Base-by-base conservation (phyloP, 2,113 vertebrate species). In the Thermophis baileyi region DNA sequence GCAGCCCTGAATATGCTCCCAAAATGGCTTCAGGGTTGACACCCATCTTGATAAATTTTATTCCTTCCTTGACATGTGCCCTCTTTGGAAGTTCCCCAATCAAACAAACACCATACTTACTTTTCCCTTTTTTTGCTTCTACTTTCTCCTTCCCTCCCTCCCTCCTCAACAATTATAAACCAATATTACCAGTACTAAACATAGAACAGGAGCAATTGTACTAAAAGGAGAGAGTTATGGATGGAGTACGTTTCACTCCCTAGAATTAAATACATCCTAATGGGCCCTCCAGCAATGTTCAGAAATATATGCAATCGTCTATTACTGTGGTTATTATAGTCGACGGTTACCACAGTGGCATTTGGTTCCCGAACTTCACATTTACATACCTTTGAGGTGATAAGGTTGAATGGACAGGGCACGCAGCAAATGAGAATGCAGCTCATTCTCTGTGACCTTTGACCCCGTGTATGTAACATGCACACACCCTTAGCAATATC, bases 401-500 rank as follows among this genome's bases (percentile, higher is more conserved):
- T 7, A 24, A 86, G 53, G 81, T 11, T 57, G 54, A 16, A 81
- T 9, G 7, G 63, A 46, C n/a, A 44, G 22, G 14, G 14, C 30
- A 24, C 12, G 46, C 18, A 47, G 54, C 40, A 92, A 85, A 86
- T 46, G 8, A n/a, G 40, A 44, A 6, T 27, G n/a, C 44, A 30
- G 53, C 44, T 93, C 57, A 63, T 93, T 50, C 74, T 87, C 44
- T 2, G 8, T 51, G 74, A 86, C 74, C 81, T 87, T 86, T 90
- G 88, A 60, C 85, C 88, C 85, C 90, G 44, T 91, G 88, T 93
- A 92, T 92, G 92, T 93, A 94, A 91, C 22, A 85, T 92, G 93
- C 88, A 95, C 94, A 95, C 93, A 4, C 92, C 92, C 86, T 81
- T 94, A 94, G 94, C 74, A 94, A 91, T 93, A 95, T 94, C 54